These are phyloP conservation scores for Agrochola lychnidis DNA, from an alignment of 2,888 invertebrate species.

Conservation along the genomic window DNA sequence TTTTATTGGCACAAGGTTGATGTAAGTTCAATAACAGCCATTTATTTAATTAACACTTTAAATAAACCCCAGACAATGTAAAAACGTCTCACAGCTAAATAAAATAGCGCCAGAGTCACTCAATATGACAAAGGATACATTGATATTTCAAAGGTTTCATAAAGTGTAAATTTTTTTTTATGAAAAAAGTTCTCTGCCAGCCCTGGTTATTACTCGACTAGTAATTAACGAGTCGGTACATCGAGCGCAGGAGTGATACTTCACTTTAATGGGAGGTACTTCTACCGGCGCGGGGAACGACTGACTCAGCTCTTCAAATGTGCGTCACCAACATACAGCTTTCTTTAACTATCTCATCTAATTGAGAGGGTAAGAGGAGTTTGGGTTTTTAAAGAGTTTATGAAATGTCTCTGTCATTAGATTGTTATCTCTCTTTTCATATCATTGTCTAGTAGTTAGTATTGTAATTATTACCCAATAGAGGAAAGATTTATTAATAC, in stretches of 20 bases:
- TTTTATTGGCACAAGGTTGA: background rate
- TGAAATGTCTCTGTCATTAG: background rate
- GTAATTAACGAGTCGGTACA: slow-evolving; percentile 60
- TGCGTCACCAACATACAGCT: slow-evolving; percentile 10
- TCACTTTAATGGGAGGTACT: slow-evolving; percentile 44
- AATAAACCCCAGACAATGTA: background rate
- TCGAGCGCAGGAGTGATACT: slow-evolving; percentile 49
- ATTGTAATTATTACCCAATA: background rate
- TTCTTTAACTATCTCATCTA: slow-evolving; percentile 19
- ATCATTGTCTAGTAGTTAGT: background rate
- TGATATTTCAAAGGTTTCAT: background rate
- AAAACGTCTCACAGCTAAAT: background rate
- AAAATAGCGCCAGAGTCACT: background rate
- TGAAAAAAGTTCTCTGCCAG: slow-evolving; percentile 16
- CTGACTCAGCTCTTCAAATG: slow-evolving; percentile 17
- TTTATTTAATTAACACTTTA: background rate
- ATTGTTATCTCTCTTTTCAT: background rate
- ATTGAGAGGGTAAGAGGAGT: slow-evolving; percentile 16
- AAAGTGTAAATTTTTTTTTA: background rate
- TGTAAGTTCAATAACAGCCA: background rate
- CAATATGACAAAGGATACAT: too few relatives aligned
- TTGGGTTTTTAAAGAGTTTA: background rate
- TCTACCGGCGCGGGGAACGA: background rate
- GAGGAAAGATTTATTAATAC: background rate
- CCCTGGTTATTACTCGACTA: slow-evolving; percentile 49